Evolutionary conservation across 1,140 invertebrate species (phyloP).

Genomic region (Drosophila burlai): DNA sequence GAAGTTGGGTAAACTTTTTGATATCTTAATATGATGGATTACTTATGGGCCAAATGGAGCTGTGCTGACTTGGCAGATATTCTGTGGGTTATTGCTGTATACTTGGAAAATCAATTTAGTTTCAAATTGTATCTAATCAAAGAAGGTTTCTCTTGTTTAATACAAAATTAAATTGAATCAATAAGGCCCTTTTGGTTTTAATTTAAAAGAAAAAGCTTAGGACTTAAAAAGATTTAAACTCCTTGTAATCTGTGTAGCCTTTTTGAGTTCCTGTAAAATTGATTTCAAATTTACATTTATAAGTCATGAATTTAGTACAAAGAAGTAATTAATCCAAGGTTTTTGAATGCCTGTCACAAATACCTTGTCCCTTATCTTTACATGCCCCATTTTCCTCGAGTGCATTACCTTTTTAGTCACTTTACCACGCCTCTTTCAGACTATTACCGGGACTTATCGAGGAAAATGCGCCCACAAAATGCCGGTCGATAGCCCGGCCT

Average conservation of each 20-base stretch:
- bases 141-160: neutral
- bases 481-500: constrained; percentile 32
- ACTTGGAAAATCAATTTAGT: neutral
- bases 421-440: constrained; percentile 42
- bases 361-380: neutral
- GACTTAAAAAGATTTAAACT: neutral
- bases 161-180: neutral
- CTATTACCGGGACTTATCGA: constrained; percentile 40
- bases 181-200: neutral
- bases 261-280: neutral
- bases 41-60: constrained; percentile 32
- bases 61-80: constrained; percentile 43
- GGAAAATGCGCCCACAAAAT: constrained; percentile 36
- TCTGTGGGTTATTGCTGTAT: neutral
- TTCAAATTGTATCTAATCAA: neutral
- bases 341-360: neutral
- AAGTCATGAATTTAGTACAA: neutral
- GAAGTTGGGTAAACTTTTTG: constrained; percentile 41
- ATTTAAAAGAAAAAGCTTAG: neutral
- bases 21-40: constrained; percentile 57
- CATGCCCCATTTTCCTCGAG: neutral
- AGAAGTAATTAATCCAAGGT: neutral
- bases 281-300: neutral
- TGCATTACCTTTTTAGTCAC: constrained; percentile 14
- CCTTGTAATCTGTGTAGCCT: neutral